Percentiles rank a stretch among this genome's conserved stretches.
Conservation (phyloP, 2,888 invertebrate genomes). For the Furcula furcula region DNA sequence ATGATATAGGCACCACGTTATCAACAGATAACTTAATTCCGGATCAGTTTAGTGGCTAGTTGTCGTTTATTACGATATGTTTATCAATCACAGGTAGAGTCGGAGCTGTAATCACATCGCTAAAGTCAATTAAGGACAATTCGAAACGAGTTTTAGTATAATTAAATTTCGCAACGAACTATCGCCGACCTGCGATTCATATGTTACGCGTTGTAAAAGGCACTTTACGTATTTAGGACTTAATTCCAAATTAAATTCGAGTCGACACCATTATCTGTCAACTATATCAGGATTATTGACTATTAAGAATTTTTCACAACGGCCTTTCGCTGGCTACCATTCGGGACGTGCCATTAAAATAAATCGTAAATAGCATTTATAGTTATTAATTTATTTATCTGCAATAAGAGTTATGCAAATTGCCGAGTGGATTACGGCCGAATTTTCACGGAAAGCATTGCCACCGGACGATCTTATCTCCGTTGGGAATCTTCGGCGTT, state of each 20-base stretch:
- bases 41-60: background rate
- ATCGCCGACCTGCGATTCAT: constrained; percentile 32
- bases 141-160: constrained; percentile 39
- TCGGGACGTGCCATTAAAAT: constrained; percentile 18
- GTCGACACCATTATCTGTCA: constrained; percentile 47
- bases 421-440: constrained; percentile 8
- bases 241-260: constrained; percentile 45
- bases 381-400: constrained; percentile 26
- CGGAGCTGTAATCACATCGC: constrained; percentile 33
- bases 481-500: constrained; percentile 6
- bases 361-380: constrained; percentile 24
- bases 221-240: constrained; percentile 42
- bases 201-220: constrained; percentile 45
- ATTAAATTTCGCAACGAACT: constrained; percentile 35
- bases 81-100: constrained; percentile 32
- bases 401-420: constrained; percentile 23
- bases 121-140: constrained; percentile 48
- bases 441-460: constrained; percentile 19
- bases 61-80: constrained; percentile 7
- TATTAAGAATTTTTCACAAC: constrained; percentile 37
- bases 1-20: constrained; percentile 11
- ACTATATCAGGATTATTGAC: constrained; percentile 51
- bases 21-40: constrained; percentile 17
- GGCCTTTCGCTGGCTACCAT: constrained; percentile 33
- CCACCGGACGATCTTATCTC: constrained; percentile 8